Base-by-base conservation (phyloP, 2,888 invertebrate genomes). In the Chloromyia formosa region DNA sequence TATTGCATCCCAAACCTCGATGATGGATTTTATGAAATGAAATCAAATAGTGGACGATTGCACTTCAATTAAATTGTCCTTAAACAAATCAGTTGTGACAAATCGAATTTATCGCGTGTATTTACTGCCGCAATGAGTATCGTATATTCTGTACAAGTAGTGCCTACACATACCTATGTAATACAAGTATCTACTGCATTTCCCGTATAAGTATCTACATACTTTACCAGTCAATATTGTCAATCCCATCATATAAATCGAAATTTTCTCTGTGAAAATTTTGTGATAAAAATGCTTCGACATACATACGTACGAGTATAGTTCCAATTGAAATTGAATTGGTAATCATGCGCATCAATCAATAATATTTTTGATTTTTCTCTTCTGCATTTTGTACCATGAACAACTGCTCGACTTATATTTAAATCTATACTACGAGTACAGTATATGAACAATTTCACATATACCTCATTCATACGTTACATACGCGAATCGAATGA, bases 41-140 rank as follows among this genome's bases (percentile, higher is more conserved):
- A 62, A 74, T 62, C 61, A 74, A 62, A 74, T 54, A 74, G 62
- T 62, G 64, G 42, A 74, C 62, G 73, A 62, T 64, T 74, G 62
- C 64, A 74, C 54, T 74, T 74, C 73, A 82, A 84, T 84, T 84
- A 84, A 84, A 84, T 84, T 84, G 84, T 84, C 84, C 84, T 84
- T 83, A 84, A 84, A 83, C 84, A 83, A 84, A 84, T 83, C 84
- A 84, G 84, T 84, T 84, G 82, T 82, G 77, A 77, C 76, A 83
- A 84, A 84, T 84, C 84, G 83, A 83, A 77, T 77, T 77, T 77
- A 56, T 73, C 75, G 42, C 53, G 35, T 74, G 74, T 69, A 75
- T 62, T 53, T 45, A 66, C 16, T 56, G 56, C 56, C 69, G 56
- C 56, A 69, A 56, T 69, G 56, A 56, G 10, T 69, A 40, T 56